Evolutionary conservation across 2,797 vertebrate species (phyloP), one percentile per base, ranked within the genome.

Genomic region (Podarcis lilfordi): DNA sequence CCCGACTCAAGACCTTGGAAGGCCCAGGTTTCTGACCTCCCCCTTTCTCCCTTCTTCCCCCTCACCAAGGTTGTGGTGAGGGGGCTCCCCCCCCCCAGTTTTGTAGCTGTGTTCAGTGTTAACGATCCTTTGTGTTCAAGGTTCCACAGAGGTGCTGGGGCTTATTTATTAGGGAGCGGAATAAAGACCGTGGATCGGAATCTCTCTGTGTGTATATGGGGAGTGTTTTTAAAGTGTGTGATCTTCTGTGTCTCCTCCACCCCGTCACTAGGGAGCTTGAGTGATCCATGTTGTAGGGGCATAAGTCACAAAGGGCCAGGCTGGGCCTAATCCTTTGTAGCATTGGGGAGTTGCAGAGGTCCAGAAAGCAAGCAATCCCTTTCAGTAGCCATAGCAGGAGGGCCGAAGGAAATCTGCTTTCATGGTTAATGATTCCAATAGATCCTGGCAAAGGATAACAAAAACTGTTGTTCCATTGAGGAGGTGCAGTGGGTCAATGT

Each of bases 111-210:
- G 88, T 80, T 85, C 83, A 89, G 88, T 89, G 78, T 89, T 89
- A 89, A 89, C 25, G 43, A 85, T 80, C 82, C 77, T 74, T 55
- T 80, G 40, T 85, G 50, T 85, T 89, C 83, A 21, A 25, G 37
- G 55, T 75, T 89, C 69, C 82, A 78, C 61, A 80, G 77, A 45
- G 55, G 83, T n/a, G 27, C 77, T 29, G 43, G 83, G 69, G 77
- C 77, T 80, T 89, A 89, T 89, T 89, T 89, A 89, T 89, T 89
- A 89, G 32, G 76, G 68, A 80, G 55, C 59, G 32, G 79, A 89
- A 89, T 89, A 89, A 89, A 89, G 75, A 85, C 83, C 69, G 82
- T 89, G 88, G 88, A 89, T 85, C 77, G 55, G 88, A 80, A 8
- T 45, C 27, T 4, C 23, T 1, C 55, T 89, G 27, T 55, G 27